Conservation (phyloP, 2,888 invertebrate species). For the Tethea ocularis region DNA sequence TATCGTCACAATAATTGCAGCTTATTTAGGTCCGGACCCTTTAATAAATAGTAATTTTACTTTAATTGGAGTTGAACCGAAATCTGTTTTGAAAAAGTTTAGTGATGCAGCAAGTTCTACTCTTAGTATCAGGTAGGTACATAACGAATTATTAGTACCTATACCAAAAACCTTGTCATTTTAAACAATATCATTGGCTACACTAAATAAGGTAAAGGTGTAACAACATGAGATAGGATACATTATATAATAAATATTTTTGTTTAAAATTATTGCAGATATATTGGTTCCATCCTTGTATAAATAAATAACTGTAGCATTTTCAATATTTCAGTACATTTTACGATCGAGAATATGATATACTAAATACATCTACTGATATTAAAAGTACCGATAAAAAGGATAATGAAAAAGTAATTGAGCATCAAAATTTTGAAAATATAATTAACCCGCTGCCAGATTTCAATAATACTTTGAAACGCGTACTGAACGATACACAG, state of each 20-base stretch:
- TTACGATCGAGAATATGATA: not conserved
- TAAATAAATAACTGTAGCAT: no score
- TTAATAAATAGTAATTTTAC: constrained; percentile 20
- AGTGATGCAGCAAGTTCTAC: not conserved
- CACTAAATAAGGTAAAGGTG: no score
- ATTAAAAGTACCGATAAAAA: not conserved
- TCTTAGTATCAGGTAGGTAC: not conserved
- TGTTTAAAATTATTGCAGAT: no score
- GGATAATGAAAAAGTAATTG: not conserved
- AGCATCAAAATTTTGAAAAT: not conserved
- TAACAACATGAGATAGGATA: no score
- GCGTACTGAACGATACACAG: not conserved
- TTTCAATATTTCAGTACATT: not conserved
- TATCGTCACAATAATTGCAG: constrained; percentile 22
- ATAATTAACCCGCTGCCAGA: not conserved
- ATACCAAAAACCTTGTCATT: no score
- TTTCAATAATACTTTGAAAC: not conserved
- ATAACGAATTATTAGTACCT: no score
- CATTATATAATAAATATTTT: no score
- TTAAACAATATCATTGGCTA: no score
- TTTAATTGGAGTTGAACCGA: not conserved
- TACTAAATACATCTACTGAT: not conserved
- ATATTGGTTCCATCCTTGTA: no score
- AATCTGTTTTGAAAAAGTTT: not conserved
- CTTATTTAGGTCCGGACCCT: constrained; percentile 23